phyloP scores from a whole-genome alignment of 2,113 vertebrate genomes.

The Pseudorasbora parva region DNA sequence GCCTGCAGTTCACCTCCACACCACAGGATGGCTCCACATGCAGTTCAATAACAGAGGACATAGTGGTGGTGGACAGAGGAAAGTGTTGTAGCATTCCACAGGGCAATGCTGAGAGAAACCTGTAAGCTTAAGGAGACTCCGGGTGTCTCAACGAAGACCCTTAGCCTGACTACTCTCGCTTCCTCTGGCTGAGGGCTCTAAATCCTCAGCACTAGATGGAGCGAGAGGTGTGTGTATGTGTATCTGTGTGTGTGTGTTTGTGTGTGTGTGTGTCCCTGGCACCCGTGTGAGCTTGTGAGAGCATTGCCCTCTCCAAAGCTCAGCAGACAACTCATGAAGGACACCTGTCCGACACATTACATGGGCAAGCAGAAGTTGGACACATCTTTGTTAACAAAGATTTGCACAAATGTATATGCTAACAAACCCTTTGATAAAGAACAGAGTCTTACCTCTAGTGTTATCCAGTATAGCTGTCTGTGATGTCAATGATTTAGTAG shows the following conservation, averaged over 20 bases:
- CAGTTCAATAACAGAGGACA: constrained; percentile 66
- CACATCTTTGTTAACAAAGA: constrained; percentile 1
- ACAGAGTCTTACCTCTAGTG: constrained; percentile 28
- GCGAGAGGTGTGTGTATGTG: constrained; percentile 6
- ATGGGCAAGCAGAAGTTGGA: constrained; percentile 5
- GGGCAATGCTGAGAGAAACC: constrained; percentile 73
- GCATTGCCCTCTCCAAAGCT: constrained; percentile 9
- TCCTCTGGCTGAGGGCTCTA: background rate
- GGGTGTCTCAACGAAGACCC: background rate
- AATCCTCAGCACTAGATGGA: background rate
- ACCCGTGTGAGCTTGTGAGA: constrained; percentile 15
- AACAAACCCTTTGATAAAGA: background rate
- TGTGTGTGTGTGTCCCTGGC: background rate
- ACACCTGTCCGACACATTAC: constrained; percentile 1
- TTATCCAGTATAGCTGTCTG: background rate
- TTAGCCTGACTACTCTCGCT: background rate
- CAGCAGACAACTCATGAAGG: background rate
- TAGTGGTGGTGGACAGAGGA: constrained; percentile 63
- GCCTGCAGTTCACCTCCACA: constrained; percentile 48
- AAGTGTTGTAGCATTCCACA: constrained; percentile 67
- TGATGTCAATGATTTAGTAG: background rate
- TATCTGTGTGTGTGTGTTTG: background rate
- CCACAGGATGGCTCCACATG: constrained; percentile 59
- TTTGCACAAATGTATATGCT: background rate
- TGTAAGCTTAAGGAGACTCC: constrained; percentile 65